phyloP scores from a whole-genome alignment of 2,797 vertebrate species.

The Melanotaenia boesemani region DNA sequence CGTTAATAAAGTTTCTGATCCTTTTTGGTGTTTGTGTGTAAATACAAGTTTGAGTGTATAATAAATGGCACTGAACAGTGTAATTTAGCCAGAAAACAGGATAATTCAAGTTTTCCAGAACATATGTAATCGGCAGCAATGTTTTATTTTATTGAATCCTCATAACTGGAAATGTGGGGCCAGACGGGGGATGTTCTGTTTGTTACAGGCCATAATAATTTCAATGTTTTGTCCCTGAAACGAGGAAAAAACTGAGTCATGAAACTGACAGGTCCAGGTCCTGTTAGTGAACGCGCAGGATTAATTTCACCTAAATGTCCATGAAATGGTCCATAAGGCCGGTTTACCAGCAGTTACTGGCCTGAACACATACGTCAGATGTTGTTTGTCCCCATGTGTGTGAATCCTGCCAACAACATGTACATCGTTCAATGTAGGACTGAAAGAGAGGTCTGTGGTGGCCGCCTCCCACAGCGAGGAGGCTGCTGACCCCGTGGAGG shows the following conservation, averaged over 20 bases:
- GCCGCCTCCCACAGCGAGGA: slow-evolving; percentile 44
- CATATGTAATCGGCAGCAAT: too few species aligned
- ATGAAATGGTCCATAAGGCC: too few species aligned
- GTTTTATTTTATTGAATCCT: too few species aligned
- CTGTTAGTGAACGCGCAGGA: too few species aligned
- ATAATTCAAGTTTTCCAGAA: too few species aligned
- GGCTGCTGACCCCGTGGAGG: slow-evolving; percentile 44
- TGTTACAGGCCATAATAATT: neutral
- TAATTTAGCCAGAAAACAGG: too few species aligned
- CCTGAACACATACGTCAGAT: too few species aligned
- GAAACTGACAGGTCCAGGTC: too few species aligned
- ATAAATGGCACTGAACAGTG: too few species aligned
- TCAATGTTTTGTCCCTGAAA: neutral
- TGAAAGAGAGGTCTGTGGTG: slow-evolving; percentile 77
- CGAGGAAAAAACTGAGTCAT: neutral
- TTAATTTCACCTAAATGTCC: too few species aligned
- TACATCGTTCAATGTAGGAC: slow-evolving; percentile 73
- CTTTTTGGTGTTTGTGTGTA: neutral
- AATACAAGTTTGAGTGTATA: too few species aligned
- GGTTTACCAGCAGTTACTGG: too few species aligned
- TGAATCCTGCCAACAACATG: slow-evolving; percentile 49
- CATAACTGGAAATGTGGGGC: neutral
- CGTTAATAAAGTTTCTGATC: neutral
- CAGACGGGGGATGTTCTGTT: neutral
- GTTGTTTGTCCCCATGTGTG: neutral